Evolutionary conservation across 2,888 invertebrate species (phyloP), one percentile per base, ranked within the genome.

Genomic region (Dastarcus helophoroides): DNA sequence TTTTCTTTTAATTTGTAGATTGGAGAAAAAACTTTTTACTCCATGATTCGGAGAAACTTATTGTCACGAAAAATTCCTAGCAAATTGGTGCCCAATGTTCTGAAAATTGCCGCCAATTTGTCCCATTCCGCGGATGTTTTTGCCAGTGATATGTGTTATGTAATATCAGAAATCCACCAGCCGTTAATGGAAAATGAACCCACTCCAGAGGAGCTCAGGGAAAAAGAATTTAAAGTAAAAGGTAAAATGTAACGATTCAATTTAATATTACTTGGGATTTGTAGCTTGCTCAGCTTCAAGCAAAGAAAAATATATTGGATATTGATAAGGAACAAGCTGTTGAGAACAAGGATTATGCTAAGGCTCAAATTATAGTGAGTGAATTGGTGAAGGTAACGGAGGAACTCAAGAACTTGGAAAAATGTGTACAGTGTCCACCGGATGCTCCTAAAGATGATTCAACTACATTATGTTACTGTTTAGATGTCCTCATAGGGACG

Each of bases 151-250:
- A 42, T 50, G 4, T 50, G 47, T 29, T 35, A 42, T 16, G 37
- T 53, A 19, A 50, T 53, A 26, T 48, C 47, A 2, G 48, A 53
- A 13, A 48, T 52, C 31, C 40, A 43, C 25, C 48, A 50, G 39
- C 50, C 48, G 2, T 15, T 44, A 4, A 32, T 38, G 14, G 40
- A 42, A 25, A 30, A 42, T 32, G 23, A 22, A 11, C 35, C 35
- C 7, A 27, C 35, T 12, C 32, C 34, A 32, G 21, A 31, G 7
- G 32, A 39, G 19, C 14, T 33, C 6, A 29, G 32, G 17, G 35
- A 45, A 21, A 42, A 35, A 26, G 34, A 42, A 10, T 45, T 46
- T 28, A 31, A 43, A 31, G 47, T 48, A 32, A 36, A 26, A n/a
- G n/a, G n/a, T n/a, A n/a, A n/a, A n/a, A n/a, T n/a, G n/a, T n/a